Conservation (phyloP, 2,888 invertebrate genomes). For the Sericinus montela region DNA sequence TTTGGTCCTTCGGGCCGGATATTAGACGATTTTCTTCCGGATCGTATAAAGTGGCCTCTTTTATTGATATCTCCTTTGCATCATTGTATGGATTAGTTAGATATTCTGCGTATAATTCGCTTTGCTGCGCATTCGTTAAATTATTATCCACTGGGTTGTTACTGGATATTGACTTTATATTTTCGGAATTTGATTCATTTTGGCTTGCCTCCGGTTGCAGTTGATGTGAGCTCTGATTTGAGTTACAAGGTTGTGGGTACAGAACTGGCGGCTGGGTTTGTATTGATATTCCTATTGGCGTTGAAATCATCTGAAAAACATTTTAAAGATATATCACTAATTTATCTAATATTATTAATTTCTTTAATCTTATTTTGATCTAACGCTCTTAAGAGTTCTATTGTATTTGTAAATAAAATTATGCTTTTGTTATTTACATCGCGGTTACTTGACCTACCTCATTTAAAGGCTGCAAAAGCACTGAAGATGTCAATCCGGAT, state of each 20-base stretch:
- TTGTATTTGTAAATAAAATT: too few relatives aligned
- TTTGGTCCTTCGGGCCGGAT: conserved; percentile 25
- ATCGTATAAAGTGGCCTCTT: conserved; percentile 51
- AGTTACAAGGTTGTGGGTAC: conserved; percentile 41
- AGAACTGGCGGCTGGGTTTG: conserved; percentile 60
- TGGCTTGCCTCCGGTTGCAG: conserved; percentile 23
- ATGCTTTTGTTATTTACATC: too few relatives aligned
- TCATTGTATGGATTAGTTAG: conserved; percentile 78
- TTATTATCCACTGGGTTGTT: conserved; percentile 21
- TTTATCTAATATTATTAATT: too few relatives aligned
- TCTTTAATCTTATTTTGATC: too few relatives aligned
- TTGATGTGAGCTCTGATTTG: conserved; percentile 2
- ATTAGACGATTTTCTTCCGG: conserved; percentile 36
- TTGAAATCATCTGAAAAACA: conserved; percentile 80
- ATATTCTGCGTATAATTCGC: conserved; percentile 76
- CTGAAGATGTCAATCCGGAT: conserved; percentile 59
- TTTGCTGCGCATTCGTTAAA: conserved; percentile 24
- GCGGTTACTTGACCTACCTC: conserved; percentile 63
- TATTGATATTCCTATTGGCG: conserved; percentile 78
- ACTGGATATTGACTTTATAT: conserved; percentile 26
- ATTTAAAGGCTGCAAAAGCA: conserved; percentile 65
- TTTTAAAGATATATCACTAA: too few relatives aligned
- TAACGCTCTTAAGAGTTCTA: too few relatives aligned
- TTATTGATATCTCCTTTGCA: conserved; percentile 40
- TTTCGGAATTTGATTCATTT: conserved; percentile 27